phyloP scores from a whole-genome alignment of 1,140 invertebrate genomes.

The Phthorimaea operculella region DNA sequence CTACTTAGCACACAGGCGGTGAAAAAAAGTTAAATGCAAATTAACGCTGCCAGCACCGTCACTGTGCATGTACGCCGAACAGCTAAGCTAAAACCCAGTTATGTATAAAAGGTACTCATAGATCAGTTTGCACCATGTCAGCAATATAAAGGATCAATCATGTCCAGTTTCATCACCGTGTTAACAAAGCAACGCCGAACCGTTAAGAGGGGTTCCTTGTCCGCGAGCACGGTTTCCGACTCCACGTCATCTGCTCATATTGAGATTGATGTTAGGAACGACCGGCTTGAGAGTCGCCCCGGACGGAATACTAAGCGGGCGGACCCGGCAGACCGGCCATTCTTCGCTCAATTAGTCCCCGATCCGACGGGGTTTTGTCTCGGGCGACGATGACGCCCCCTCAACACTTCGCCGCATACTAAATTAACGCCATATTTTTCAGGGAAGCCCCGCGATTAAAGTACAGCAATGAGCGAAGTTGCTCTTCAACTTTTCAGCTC shows the following conservation, averaged over 20 bases:
- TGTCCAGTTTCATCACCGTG: slow-evolving; percentile 22
- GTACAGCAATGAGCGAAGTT: slow-evolving; percentile 31
- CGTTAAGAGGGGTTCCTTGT: slow-evolving; percentile 60
- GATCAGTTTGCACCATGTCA: slow-evolving; percentile 5
- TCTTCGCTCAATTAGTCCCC: slow-evolving; percentile 54
- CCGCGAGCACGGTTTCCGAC: slow-evolving; percentile 40
- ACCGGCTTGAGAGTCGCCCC: slow-evolving; percentile 23
- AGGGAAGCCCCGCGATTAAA: slow-evolving; percentile 50
- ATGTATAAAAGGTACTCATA: neutral
- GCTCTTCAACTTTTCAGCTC: too few relatives aligned
- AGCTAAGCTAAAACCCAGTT: neutral
- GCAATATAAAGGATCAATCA: slow-evolving; percentile 40
- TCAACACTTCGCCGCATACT: slow-evolving; percentile 51
- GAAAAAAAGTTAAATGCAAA: neutral
- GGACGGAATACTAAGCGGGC: slow-evolving; percentile 55
- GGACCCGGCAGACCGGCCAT: slow-evolving; percentile 23
- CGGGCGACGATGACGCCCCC: slow-evolving; percentile 33
- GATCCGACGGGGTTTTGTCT: slow-evolving; percentile 48
- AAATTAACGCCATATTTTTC: slow-evolving; percentile 59
- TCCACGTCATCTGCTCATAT: slow-evolving; percentile 52
- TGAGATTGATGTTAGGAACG: slow-evolving; percentile 61
- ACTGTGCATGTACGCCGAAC: neutral
- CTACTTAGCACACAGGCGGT: neutral
- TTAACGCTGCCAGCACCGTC: neutral
- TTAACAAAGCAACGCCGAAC: slow-evolving; percentile 15